Evolutionary conservation across 2,113 vertebrate species (phyloP).

Genomic region (Lepus europaeus): DNA sequence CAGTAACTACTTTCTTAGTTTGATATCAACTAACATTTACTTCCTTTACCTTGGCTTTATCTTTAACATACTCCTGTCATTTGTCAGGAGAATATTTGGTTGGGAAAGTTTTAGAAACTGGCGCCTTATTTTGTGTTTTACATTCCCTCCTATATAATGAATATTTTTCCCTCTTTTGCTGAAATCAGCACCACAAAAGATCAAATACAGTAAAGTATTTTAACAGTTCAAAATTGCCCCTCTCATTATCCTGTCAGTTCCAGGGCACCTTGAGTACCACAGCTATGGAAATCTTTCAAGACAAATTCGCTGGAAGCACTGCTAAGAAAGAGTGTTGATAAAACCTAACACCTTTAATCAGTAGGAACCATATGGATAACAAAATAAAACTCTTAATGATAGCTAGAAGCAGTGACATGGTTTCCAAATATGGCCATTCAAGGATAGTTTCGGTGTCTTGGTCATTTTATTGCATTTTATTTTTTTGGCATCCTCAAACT

Average conservation of each 20-base stretch:
- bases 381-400: slow-evolving; percentile 15
- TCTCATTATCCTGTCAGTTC: slow-evolving; percentile 83
- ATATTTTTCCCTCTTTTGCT: slow-evolving; percentile 77
- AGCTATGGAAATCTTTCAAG: slow-evolving; percentile 77
- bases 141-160: slow-evolving; percentile 82
- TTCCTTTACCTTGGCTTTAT: background rate
- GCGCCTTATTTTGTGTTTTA: slow-evolving; percentile 81
- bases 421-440: background rate
- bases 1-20: slow-evolving; percentile 60
- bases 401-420: background rate
- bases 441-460: background rate
- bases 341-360: slow-evolving; percentile 61
- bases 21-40: slow-evolving; percentile 61
- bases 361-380: slow-evolving; percentile 34
- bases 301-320: slow-evolving; percentile 70
- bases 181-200: slow-evolving; percentile 77
- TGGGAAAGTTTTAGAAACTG: slow-evolving; percentile 76
- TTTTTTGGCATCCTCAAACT: background rate
- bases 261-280: slow-evolving; percentile 75
- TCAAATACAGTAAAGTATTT: slow-evolving; percentile 80
- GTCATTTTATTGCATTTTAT: slow-evolving; percentile 27
- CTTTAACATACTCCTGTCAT: slow-evolving; percentile 76
- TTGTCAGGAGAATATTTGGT: slow-evolving; percentile 58
- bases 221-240: slow-evolving; percentile 79
- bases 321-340: slow-evolving; percentile 65